Conservation (phyloP, 2,888 invertebrate genomes). For the Lasioglossum pauxillum region DNA sequence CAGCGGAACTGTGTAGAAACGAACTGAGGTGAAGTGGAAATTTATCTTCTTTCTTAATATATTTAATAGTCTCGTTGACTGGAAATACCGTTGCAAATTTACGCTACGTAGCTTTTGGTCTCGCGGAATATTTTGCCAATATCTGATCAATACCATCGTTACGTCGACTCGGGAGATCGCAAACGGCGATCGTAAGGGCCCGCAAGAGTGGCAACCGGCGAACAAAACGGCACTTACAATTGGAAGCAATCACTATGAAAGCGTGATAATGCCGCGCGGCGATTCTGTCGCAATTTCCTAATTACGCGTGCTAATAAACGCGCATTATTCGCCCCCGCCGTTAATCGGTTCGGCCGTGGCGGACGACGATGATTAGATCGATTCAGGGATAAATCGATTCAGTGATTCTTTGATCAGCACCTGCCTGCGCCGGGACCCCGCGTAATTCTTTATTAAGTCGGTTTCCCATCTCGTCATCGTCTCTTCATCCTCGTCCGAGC, state of each 20-base stretch:
- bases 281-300: slow-evolving; percentile 28
- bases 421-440: slow-evolving; percentile 60
- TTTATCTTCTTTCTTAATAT: no score
- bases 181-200: neutral
- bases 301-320: slow-evolving; percentile 48
- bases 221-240: neutral
- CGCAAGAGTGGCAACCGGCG: neutral
- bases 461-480: slow-evolving; percentile 68
- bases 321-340: slow-evolving; percentile 26
- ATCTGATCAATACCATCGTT: neutral
- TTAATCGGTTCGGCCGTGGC: slow-evolving; percentile 15
- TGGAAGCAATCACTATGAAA: neutral
- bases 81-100: neutral
- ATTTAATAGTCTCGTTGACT: neutral
- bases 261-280: slow-evolving; percentile 4
- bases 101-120: neutral
- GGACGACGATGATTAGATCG: slow-evolving; percentile 68
- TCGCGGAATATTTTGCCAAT: neutral
- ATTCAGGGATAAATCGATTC: slow-evolving; percentile 73
- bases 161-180: neutral
- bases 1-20: no score
- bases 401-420: slow-evolving; percentile 68
- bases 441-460: slow-evolving; percentile 73
- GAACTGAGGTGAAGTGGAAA: no score
- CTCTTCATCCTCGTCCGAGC: slow-evolving; percentile 59